Base-by-base conservation (phyloP, 2,797 vertebrate species). In the Pantherophis vulpinus region DNA sequence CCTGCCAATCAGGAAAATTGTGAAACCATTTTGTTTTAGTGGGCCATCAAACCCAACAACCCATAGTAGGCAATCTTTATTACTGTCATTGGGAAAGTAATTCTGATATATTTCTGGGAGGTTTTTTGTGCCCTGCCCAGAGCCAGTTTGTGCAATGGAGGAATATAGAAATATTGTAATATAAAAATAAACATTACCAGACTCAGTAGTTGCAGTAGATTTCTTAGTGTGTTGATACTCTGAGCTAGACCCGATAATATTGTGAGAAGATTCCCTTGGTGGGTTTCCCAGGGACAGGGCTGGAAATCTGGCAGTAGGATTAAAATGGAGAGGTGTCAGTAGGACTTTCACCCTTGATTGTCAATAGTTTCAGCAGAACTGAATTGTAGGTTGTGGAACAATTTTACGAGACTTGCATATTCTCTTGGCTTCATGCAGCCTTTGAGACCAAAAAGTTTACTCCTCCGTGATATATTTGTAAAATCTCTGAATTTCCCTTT, bases 391-490 rank as follows among this genome's bases (percentile, higher is more conserved):
- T 79, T 8, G 9, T 79, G 32, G 32, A 79, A 42, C 70, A 79
- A 10, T 25, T 83, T 83, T 83, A 83, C 4, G 4, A 83, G 20
- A 47, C 37, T 25, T 83, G 9, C 20, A 42, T 79, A 42, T 10
- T 47, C 18, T 83, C 74, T 5, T 79, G 18, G 8, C 32, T 79
- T 47, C 37, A 25, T 47, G 9, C 20, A 83, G 74, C 37, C 70
- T 25, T 83, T 47, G 37, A 47, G 10, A 42, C 37, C n/a, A 88
- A 58, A 32, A 88, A 23, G 87, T 9, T 13, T 55, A 93, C 94
- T 93, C 61, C 95, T 96, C 93, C 93, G 93, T 92, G 92, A 90
- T 60, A 5, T 90, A 90, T 56, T 47, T 70, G 25, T n/a, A 86
- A 93, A 94, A 93, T 89, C 88, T 54, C 47, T 59, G 90, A 42